Evolutionary conservation across 2,797 vertebrate genomes (phyloP).

Genomic region (Lithobates pipiens): DNA sequence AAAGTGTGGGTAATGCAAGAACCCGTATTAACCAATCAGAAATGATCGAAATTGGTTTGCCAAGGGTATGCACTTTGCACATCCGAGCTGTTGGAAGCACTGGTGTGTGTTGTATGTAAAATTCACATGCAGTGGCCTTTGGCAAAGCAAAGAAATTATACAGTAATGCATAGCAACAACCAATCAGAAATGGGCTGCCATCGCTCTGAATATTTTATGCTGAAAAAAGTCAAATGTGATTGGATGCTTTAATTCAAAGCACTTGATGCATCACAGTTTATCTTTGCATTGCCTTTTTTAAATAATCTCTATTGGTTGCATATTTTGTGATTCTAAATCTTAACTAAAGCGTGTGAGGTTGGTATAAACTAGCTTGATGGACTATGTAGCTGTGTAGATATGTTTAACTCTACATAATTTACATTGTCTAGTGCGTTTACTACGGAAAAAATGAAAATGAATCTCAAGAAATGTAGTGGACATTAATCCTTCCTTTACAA

Average conservation of each 20-base stretch:
- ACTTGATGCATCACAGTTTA: no score
- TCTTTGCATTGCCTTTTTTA: no score
- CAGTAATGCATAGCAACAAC: not conserved
- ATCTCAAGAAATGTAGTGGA: conserved; percentile 25
- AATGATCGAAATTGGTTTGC: not conserved
- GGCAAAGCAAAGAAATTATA: not conserved
- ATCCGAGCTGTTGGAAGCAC: not conserved
- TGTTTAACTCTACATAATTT: not conserved
- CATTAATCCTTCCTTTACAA: conserved; percentile 17
- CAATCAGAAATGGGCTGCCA: not conserved
- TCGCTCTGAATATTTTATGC: not conserved
- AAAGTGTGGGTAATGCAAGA: no score
- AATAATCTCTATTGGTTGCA: no score
- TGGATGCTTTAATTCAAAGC: not conserved
- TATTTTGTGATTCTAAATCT: no score
- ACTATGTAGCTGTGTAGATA: no score
- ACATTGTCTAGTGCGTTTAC: not conserved
- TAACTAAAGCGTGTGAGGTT: no score
- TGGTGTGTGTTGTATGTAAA: not conserved
- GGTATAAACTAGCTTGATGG: no score
- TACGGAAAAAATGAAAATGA: conserved; percentile 5
- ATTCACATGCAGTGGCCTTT: not conserved
- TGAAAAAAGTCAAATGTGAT: not conserved
- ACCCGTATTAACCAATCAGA: not conserved
- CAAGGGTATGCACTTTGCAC: not conserved